These are phyloP conservation scores for Drosophila maculinotata DNA, from an alignment of 2,888 invertebrate species.

Conservation along the genomic window DNA sequence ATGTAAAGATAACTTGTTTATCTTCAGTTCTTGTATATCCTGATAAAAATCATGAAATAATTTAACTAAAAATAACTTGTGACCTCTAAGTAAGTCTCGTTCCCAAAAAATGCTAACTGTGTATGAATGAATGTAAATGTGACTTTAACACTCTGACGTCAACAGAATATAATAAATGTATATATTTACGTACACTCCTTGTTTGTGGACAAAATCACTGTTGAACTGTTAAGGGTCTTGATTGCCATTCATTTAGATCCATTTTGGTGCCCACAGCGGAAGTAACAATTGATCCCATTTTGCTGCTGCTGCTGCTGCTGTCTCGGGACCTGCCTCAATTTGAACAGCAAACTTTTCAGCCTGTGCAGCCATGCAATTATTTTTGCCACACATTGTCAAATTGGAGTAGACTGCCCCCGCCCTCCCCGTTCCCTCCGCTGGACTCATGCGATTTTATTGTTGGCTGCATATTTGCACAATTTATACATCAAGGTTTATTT, in stretches of 20 bases:
- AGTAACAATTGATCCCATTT: conserved; percentile 40
- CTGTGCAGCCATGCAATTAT: conserved; percentile 67
- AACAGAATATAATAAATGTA: no score
- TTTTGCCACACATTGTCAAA: conserved; percentile 67
- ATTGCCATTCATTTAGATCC: conserved; percentile 15
- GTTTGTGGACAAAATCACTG: not conserved
- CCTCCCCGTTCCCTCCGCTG: conserved; percentile 1
- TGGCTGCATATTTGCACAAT: conserved; percentile 75
- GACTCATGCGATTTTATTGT: conserved; percentile 56
- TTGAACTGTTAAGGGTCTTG: conserved; percentile 4
- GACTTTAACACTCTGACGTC: no score
- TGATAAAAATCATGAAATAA: no score
- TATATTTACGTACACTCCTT: not conserved
- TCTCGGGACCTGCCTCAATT: conserved; percentile 31
- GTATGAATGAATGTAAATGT: no score
- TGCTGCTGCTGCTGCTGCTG: conserved; percentile 1
- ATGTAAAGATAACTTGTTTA: no score
- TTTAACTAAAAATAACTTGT: no score
- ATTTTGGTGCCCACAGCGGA: conserved; percentile 3
- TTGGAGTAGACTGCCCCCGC: conserved; percentile 31
- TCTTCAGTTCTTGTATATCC: no score
- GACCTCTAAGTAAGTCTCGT: no score
- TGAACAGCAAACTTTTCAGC: conserved; percentile 56
- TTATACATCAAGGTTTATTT: conserved; percentile 77
- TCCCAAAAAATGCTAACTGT: no score